Evolutionary conservation across 2,113 vertebrate genomes (phyloP), one percentile per base, ranked within the genome.

Genomic region (Synchiropus splendidus): DNA sequence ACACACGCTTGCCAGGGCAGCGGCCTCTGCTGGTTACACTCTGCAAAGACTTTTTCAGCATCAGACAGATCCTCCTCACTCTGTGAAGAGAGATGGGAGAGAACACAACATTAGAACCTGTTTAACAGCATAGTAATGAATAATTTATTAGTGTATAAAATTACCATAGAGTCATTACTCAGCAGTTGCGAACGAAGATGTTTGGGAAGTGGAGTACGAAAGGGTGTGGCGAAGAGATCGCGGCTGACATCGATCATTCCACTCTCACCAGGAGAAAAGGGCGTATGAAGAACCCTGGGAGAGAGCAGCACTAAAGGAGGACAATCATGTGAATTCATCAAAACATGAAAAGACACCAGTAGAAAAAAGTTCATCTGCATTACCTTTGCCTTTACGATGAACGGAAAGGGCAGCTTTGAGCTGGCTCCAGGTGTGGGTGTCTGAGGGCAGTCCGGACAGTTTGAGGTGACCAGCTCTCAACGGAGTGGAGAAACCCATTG

Each of bases 11-110:
- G 79, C 72, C 95, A 98, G n/a, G 87, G 6, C n/a, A 97, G 31
- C 1, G 92, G 89, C 0, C 71, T 72, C 1, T 78, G 74, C 63
- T 98, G 94, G 6, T 78, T 73, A 63, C 94, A 98, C 55, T 98
- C 94, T 1, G 84, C 70, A 36, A 86, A 94, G 13, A 97, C 91
- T 39, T 94, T 98, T 46, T 91, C 86, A 12, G 86, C 92, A 2
- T 93, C 89, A 0, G 83, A 87, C 31, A 90, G 63, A 10, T 83
- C 79, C 6, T 39, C 44, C 1, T 72, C 55, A 11, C 4, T 27
- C 21, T 27, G 21, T 27, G 21, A 27, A 27, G 21, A 27, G 8
- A 35, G n/a, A 21, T 12, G 44, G 9, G 16, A 30, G 21, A n/a
- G 21, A 27, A 4, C 21, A n/a, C n/a, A n/a, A n/a, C 21, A 27